Percentiles rank a stretch among this genome's conserved stretches.
phyloP scores from a whole-genome alignment of 2,113 vertebrate genomes.

The Forbesichthys papilliferus region DNA sequence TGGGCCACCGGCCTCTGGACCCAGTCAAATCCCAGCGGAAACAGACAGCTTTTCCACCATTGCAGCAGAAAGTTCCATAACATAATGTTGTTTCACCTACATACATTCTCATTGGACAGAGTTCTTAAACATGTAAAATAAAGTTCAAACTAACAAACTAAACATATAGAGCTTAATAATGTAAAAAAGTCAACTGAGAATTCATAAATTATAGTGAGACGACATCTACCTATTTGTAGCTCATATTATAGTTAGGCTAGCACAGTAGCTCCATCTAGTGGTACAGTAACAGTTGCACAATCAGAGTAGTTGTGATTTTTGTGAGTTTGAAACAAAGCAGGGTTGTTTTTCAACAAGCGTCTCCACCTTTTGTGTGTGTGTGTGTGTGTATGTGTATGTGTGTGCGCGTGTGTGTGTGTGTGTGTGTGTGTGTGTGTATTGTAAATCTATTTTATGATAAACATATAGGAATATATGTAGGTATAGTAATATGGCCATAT shows the following conservation, averaged over 20 bases:
- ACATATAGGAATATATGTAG: not conserved
- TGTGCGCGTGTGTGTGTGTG: too few species aligned
- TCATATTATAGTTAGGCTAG: slow-evolving; percentile 2
- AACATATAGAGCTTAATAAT: too few species aligned
- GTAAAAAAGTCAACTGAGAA: too few species aligned
- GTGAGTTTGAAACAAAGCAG: not conserved
- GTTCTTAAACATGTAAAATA: too few species aligned
- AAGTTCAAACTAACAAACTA: too few species aligned
- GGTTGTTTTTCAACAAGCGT: not conserved
- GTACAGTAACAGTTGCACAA: slow-evolving; percentile 24
- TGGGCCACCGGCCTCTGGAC: not conserved
- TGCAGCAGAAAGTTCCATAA: not conserved
- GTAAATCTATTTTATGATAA: not conserved
- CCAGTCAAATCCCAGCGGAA: slow-evolving; percentile 4
- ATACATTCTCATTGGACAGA: too few species aligned
- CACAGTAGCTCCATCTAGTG: slow-evolving; percentile 64
- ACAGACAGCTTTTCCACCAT: not conserved
- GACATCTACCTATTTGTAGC: not conserved
- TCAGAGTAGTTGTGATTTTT: not conserved
- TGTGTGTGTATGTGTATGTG: not conserved
- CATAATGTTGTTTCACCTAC: too few species aligned
- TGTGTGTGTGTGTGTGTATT: not conserved
- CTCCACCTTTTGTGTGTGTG: not conserved
- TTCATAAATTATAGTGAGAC: too few species aligned
- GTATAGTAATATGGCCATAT: too few species aligned